Conservation (phyloP, 2,888 invertebrate genomes). For the Protonemura montana region DNA sequence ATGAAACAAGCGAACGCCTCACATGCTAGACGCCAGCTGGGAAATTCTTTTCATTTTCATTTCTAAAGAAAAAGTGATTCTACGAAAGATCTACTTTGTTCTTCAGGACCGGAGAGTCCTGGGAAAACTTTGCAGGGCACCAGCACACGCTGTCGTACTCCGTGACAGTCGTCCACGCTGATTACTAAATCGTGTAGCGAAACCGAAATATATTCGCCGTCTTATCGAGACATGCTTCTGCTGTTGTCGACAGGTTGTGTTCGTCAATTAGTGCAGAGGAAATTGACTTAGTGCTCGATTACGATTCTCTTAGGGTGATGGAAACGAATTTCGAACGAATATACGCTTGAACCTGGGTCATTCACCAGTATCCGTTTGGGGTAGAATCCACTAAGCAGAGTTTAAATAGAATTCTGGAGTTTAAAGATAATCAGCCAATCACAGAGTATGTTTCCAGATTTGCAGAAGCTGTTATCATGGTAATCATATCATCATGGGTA, state of each 20-base stretch:
- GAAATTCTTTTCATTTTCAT: conserved; percentile 29
- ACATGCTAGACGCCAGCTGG: conserved; percentile 5
- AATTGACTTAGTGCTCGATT: not conserved
- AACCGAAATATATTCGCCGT: not conserved
- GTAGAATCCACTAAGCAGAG: too few relatives aligned
- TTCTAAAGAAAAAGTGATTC: not conserved
- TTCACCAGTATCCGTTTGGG: too few relatives aligned
- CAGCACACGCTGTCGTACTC: not conserved
- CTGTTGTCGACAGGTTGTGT: not conserved
- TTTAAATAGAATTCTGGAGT: too few relatives aligned
- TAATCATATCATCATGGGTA: too few relatives aligned
- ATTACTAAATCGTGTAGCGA: not conserved
- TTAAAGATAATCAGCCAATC: too few relatives aligned
- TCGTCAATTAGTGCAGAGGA: not conserved
- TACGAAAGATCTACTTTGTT: not conserved
- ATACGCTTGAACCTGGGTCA: too few relatives aligned
- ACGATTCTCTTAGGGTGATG: too few relatives aligned
- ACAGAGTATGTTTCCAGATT: too few relatives aligned
- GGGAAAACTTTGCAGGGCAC: not conserved
- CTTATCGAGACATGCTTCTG: not conserved
- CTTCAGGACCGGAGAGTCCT: too few relatives aligned
- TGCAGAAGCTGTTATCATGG: too few relatives aligned
- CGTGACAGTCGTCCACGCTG: not conserved
- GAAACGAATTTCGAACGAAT: too few relatives aligned
- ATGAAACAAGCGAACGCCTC: conserved; percentile 22